phyloP scores from a whole-genome alignment of 2,888 invertebrate species.

The Coenonympha glycerion region DNA sequence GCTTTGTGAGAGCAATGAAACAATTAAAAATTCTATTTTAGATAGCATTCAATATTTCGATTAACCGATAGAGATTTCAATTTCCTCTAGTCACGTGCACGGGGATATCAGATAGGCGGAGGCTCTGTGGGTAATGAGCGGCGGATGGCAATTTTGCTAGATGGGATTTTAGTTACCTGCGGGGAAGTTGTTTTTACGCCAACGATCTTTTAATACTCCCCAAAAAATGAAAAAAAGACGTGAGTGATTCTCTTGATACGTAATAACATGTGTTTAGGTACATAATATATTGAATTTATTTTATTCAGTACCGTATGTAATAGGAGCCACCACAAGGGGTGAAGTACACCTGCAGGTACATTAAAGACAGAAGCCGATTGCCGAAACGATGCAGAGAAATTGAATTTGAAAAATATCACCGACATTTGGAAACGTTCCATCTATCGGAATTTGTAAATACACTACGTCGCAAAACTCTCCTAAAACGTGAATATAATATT shows the following conservation, averaged over 20 bases:
- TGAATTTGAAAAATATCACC: slow-evolving; percentile 41
- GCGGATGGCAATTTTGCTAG: slow-evolving; percentile 72
- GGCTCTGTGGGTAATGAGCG: slow-evolving; percentile 70
- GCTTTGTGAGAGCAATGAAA: slow-evolving; percentile 25
- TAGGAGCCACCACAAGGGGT: neutral
- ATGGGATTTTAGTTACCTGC: slow-evolving; percentile 66
- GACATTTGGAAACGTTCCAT: slow-evolving; percentile 32
- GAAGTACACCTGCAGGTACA: slow-evolving; percentile 39
- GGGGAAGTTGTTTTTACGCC: slow-evolving; percentile 53
- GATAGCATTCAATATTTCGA: slow-evolving; percentile 67
- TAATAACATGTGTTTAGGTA: too few relatives aligned
- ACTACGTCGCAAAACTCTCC: neutral
- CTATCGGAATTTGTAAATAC: neutral
- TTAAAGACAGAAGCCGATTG: slow-evolving; percentile 44
- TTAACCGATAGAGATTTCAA: slow-evolving; percentile 75
- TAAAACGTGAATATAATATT: neutral
- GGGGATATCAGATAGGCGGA: slow-evolving; percentile 69
- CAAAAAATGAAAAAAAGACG: slow-evolving; percentile 13
- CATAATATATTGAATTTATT: neutral
- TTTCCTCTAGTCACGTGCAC: slow-evolving; percentile 73
- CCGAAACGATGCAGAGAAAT: slow-evolving; percentile 35
- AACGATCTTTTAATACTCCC: slow-evolving; percentile 58
- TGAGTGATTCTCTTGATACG: too few relatives aligned
- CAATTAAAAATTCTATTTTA: slow-evolving; percentile 50
- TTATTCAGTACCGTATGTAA: neutral